phyloP scores from a whole-genome alignment of 2,797 vertebrate species.

The Pangasius krempfi region DNA sequence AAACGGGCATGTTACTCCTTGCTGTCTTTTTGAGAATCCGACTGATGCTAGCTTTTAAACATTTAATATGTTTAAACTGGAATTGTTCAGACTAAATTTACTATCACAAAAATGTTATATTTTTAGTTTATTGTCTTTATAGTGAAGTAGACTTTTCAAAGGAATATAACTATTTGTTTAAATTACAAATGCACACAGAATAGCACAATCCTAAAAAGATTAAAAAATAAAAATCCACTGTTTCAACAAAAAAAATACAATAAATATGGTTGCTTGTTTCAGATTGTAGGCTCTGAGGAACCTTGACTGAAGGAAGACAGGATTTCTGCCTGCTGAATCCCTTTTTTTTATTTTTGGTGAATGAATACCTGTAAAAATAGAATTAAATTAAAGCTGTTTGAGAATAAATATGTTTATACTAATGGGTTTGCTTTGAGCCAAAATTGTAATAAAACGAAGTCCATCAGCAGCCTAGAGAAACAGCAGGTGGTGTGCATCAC shows the following conservation, averaged over 20 bases:
- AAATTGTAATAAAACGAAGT: background rate
- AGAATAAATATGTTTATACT: background rate
- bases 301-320: background rate
- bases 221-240: background rate
- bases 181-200: background rate
- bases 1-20: background rate
- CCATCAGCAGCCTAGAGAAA: background rate
- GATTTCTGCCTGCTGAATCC: constrained; percentile 3
- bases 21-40: background rate
- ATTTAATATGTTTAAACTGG: background rate
- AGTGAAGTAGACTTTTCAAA: background rate
- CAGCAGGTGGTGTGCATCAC: background rate
- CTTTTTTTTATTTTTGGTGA: background rate
- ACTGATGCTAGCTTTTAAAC: background rate
- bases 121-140: background rate
- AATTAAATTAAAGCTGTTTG: background rate
- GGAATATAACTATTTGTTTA: background rate
- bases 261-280: background rate
- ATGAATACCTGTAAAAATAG: background rate
- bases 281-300: background rate
- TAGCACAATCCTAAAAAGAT: background rate
- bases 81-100: background rate
- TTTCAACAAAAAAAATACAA: background rate
- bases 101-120: background rate
- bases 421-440: background rate